Evolutionary conservation across 1,140 invertebrate genomes (phyloP).

Genomic region (Vollenhovia emeryi): DNA sequence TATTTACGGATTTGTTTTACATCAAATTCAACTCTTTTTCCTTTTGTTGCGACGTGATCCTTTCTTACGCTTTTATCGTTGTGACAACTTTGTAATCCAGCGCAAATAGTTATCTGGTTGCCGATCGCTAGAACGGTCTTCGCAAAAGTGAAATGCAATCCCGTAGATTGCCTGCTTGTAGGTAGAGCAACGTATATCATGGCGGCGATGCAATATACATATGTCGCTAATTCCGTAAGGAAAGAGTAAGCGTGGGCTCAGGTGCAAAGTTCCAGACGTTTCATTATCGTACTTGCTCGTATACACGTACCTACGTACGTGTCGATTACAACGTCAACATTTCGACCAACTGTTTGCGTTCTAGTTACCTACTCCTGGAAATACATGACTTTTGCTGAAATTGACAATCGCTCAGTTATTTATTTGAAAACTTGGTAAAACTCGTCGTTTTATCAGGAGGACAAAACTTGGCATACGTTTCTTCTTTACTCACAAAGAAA

Average conservation of each 20-base stretch:
- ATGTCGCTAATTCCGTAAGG: background rate
- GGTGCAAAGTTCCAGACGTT: background rate
- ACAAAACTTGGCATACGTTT: background rate
- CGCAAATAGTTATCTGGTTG: slow-evolving; percentile 18
- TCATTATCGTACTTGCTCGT: too few species aligned
- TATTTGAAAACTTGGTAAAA: background rate
- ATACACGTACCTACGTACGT: too few species aligned
- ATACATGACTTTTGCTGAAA: background rate
- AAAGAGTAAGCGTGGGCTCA: background rate
- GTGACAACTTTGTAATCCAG: background rate
- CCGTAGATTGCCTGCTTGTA: background rate
- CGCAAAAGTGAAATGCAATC: background rate
- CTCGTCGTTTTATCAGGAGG: background rate
- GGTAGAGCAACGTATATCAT: background rate
- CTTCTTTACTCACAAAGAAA: background rate
- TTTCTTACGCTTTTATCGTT: slow-evolving; percentile 7
- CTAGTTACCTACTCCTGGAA: background rate
- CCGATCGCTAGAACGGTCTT: background rate
- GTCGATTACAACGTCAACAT: background rate
- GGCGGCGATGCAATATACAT: too few species aligned
- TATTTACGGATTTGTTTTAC: background rate
- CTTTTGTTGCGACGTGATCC: background rate
- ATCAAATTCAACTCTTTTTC: background rate
- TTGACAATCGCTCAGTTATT: background rate
- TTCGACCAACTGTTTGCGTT: background rate